Evolutionary conservation across 2,113 vertebrate genomes (phyloP).

Genomic region (Turdus rufiventris): DNA sequence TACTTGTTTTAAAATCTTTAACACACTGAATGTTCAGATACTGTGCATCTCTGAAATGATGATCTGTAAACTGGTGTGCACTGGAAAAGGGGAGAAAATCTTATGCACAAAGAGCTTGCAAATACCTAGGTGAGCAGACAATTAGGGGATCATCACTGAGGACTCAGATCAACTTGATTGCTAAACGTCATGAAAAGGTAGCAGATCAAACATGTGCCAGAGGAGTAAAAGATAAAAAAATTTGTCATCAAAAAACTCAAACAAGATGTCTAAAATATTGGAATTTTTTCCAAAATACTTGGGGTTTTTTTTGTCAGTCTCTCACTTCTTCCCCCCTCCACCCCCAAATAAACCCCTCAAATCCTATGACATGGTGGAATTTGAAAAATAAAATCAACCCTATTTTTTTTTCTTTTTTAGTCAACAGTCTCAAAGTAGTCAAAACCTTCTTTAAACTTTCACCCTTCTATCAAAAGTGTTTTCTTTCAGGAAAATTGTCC

Average conservation of each 20-base stretch:
- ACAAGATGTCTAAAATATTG: neutral
- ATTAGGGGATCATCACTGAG: neutral
- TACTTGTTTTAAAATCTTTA: neutral
- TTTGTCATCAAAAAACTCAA: accelerated
- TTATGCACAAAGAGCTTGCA: neutral
- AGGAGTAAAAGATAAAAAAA: neutral
- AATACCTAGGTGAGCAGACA: neutral
- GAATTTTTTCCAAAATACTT: neutral
- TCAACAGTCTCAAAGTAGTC: neutral
- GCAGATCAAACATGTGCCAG: neutral
- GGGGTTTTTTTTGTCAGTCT: neutral
- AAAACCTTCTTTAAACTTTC: neutral
- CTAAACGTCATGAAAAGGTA: neutral
- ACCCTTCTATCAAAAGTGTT: neutral
- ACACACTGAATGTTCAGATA: neutral
- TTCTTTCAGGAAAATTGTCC: neutral
- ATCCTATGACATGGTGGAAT: neutral
- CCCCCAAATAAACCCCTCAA: neutral
- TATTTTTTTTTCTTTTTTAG: neutral
- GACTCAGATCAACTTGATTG: neutral
- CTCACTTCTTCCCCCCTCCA: accelerated
- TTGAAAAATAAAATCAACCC: accelerated
- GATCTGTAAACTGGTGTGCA: neutral
- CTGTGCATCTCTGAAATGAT: neutral
- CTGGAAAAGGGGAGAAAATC: neutral